A percentile compares a stretch with the other conserved stretches of the same genome.
These are phyloP conservation scores for Onychostoma macrolepis DNA, from an alignment of 2,113 vertebrate species.

Conservation along the genomic window DNA sequence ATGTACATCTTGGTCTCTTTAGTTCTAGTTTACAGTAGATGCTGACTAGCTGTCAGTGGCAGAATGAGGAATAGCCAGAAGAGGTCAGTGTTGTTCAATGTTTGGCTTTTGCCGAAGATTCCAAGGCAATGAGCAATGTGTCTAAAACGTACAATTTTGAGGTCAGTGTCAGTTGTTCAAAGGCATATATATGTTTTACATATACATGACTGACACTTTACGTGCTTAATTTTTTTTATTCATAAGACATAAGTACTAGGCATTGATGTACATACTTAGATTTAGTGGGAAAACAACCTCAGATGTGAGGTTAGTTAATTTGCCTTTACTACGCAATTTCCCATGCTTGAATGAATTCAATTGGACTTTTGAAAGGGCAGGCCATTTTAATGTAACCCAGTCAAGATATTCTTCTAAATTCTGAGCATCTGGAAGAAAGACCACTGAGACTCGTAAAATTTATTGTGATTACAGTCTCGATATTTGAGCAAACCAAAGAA, in stretches of 20 bases:
- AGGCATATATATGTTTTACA: not conserved
- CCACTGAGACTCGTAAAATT: slow-evolving; percentile 36
- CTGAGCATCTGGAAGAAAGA: slow-evolving; percentile 40
- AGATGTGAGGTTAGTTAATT: slow-evolving; percentile 59
- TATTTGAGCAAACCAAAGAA: slow-evolving; percentile 36
- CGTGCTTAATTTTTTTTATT: not conserved
- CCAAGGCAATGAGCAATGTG: not conserved
- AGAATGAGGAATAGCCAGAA: not conserved
- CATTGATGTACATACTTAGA: slow-evolving; percentile 30
- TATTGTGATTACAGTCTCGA: slow-evolving; percentile 25
- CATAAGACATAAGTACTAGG: slow-evolving; percentile 39
- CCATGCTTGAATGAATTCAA: slow-evolving; percentile 65
- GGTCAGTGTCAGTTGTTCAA: not conserved
- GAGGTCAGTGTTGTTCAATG: slow-evolving; percentile 34
- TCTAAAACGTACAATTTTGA: not conserved
- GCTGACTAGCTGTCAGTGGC: not conserved
- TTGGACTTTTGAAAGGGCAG: slow-evolving; percentile 62
- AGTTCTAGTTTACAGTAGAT: not conserved
- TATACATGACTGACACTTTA: not conserved
- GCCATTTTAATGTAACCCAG: slow-evolving; percentile 58
- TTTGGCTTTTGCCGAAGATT: not conserved
- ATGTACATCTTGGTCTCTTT: not conserved
- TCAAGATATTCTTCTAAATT: slow-evolving; percentile 54
- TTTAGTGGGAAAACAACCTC: slow-evolving; percentile 48
- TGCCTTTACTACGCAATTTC: slow-evolving; percentile 59